Conservation (phyloP, 2,888 invertebrate genomes). For the Sepioteuthis lessoniana region DNA sequence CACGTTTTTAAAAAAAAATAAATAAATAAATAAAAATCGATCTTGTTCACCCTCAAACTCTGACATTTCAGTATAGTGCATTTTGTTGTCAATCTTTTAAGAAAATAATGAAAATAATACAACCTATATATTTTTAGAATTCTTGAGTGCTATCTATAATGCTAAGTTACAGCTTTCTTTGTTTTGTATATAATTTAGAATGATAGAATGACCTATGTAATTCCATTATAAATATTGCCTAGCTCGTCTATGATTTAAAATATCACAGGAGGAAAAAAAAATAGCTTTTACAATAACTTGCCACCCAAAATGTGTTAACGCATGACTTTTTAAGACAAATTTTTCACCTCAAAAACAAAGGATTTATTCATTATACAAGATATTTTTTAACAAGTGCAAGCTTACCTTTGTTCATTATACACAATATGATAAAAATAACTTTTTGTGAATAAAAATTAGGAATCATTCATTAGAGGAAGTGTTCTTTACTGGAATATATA, state of each 20-base stretch:
- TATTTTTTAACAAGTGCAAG: too few species aligned
- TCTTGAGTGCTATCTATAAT: neutral
- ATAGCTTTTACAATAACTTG: too few species aligned
- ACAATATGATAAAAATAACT: too few species aligned
- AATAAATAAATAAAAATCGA: neutral
- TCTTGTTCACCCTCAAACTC: neutral
- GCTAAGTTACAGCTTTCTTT: neutral
- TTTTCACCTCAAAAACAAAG: too few species aligned
- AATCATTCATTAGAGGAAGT: too few species aligned
- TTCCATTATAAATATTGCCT: neutral
- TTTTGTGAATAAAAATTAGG: too few species aligned
- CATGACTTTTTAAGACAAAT: too few species aligned
- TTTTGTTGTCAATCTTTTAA: neutral
- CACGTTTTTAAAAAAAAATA: neutral
- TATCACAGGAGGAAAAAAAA: neutral
- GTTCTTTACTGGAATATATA: too few species aligned
- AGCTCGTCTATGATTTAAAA: neutral
- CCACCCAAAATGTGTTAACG: neutral
- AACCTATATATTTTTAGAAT: neutral
- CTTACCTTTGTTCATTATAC: too few species aligned
- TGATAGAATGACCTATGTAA: neutral
- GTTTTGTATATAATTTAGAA: neutral
- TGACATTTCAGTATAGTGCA: neutral
- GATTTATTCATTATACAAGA: too few species aligned
- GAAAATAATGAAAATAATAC: neutral